Conservation (phyloP, 2,888 invertebrate genomes). For the Mycalesis mineus region DNA sequence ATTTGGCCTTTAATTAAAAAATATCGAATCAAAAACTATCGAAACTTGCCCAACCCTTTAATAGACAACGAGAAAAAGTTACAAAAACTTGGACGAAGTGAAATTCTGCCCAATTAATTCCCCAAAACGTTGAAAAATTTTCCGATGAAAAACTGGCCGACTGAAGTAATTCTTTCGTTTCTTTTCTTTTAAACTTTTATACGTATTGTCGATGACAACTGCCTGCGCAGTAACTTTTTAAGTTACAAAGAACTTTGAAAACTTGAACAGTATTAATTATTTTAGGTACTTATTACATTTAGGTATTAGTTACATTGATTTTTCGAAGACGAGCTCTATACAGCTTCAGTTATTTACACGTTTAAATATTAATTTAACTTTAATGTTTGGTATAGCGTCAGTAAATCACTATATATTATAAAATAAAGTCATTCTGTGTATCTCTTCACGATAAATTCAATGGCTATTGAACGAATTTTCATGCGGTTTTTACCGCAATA, state of each 20-base stretch:
- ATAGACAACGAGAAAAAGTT: constrained; percentile 23
- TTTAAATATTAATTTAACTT: too few species aligned
- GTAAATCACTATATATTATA: too few species aligned
- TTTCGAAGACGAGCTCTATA: too few species aligned
- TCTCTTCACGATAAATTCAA: too few species aligned
- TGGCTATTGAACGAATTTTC: too few species aligned
- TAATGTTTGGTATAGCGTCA: too few species aligned
- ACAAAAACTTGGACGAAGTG: constrained; percentile 38
- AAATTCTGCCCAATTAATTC: constrained; percentile 55
- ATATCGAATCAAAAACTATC: constrained; percentile 22
- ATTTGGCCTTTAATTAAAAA: neutral
- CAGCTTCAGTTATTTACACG: too few species aligned
- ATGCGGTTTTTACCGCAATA: too few species aligned
- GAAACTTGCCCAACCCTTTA: neutral
- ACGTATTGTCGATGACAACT: constrained; percentile 10
- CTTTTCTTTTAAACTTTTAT: constrained; percentile 8
- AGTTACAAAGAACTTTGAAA: neutral
- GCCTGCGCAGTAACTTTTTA: neutral
- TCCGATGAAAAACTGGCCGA: constrained; percentile 13
- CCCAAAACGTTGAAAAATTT: constrained; percentile 35
- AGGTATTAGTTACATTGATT: too few species aligned
- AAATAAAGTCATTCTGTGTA: too few species aligned
- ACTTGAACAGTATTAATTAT: neutral
- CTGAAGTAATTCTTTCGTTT: constrained; percentile 8
- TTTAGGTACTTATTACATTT: too few species aligned